Evolutionary conservation across 2,888 invertebrate species (phyloP), one percentile per base, ranked within the genome.

Genomic region (Melitaea athalia): DNA sequence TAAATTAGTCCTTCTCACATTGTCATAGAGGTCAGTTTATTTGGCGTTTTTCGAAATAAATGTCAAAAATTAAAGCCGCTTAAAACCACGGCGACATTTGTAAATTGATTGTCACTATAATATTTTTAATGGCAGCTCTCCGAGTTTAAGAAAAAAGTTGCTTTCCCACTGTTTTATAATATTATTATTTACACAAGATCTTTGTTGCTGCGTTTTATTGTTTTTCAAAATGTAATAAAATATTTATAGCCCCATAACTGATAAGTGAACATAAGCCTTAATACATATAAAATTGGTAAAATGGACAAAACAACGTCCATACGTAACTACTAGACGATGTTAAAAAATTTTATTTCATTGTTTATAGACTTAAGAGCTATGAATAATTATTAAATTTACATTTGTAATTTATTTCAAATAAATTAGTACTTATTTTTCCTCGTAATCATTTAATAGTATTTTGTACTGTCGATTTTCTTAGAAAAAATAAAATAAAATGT

Each of bases 51-150:
- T 63, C 60, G 74, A 75, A 70, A 79, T 91, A 88, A 91, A 90
- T 71, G 89, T 90, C 90, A 85, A 81, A 88, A 87, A 85, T 83
- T 84, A 85, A 89, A 85, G 79, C 81, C 81, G 76, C 75, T 76
- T 77, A 85, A 88, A 88, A 82, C 85, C 79, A 83, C 83, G 83
- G 86, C 78, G 90, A 89, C 89, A 85, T 81, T 80, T 76, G 68
- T 57, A 78, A 89, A 92, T 92, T 92, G 83, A 92, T 87, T 85
- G 76, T 81, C 71, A 72, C 81, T 83, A 83, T 91, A 88, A 90
- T 75, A 80, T 83, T 87, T 91, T 91, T 91, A 89, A 90, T 86
- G 86, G 78, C 82, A 81, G 80, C 76, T 81, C 84, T 80, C 81
- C 79, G 67, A 75, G 72, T 33, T 14, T 15, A 57, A 57, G 57